Evolutionary conservation across 2,797 vertebrate genomes (phyloP), one percentile per base, ranked within the genome.

Genomic region (Dendrocincla fuliginosa): DNA sequence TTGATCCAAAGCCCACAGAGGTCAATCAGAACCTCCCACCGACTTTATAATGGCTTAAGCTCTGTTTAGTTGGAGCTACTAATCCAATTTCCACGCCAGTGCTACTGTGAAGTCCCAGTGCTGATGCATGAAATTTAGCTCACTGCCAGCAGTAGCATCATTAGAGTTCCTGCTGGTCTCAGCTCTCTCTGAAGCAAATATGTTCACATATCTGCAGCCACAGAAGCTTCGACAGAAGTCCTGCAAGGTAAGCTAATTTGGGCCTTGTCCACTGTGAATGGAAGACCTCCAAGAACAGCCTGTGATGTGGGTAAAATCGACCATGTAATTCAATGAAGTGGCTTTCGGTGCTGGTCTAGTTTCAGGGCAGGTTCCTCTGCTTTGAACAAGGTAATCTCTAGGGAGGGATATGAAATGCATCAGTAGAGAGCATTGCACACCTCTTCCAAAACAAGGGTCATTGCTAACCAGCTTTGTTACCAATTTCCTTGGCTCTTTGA

Each of bases 21-120:
- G 87, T 95, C 85, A 81, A 13, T 65, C 57, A 87, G 91, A 92
- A 91, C 73, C 79, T 85, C 95, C 87, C 60, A 81, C 55, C 84
- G 93, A 57, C 49, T 94, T 85, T 75, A 28, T 64, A 94, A 85
- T 44, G 76, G 65, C 30, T 88, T 86, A 70, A 95, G 13, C 64
- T 64, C 47, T 80, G 32, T 89, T 89, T 53, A 63, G 78, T 46
- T 73, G 84, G 47, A 92, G 63, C 32, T 59, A 10, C 81, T 92
- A 93, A 94, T 90, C 55, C 84, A 67, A 79, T 91, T 94, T 92
- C 84, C 78, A 67, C 1, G 20, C 52, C 86, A 60, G 41, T 42
- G 56, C 37, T 87, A 16, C 90, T 52, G 74, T 75, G 84, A 70
- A 82, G 73, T 73, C 81, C 74, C 74, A 74, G 49, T 56, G 50